Base-by-base conservation (phyloP, 2,888 invertebrate species). In the Endomychus coccineus region DNA sequence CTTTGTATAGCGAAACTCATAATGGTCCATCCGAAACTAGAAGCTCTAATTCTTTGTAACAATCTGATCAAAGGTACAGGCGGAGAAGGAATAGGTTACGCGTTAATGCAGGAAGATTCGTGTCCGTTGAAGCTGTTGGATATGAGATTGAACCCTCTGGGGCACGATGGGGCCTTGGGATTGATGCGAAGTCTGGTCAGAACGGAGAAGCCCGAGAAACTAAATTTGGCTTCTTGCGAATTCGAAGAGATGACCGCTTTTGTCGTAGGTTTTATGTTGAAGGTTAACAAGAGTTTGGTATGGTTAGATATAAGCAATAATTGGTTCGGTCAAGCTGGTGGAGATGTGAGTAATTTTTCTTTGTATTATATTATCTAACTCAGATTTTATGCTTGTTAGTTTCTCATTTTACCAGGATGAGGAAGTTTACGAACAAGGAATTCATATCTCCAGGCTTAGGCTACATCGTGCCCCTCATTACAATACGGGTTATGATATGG, bases 121-220 rank as follows among this genome's bases (percentile, higher is more conserved):
- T 55, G 60, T 33, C 54, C 57, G 4, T 41, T 71, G 19, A 53
- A 51, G 17, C 48, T 50, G 19, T 46, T 73, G 19, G 71, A 78
- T 66, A 64, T 80, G 43, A 71, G 75, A 45, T 55, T 80, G 38
- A 81, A 81, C 53, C 75, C 75, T 4, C 65, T 81, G 61, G 68
- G 71, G 2, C 65, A 75, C 24, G 67, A 70, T 6, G 79, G 79
- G 30, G 72, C 72, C 1, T 71, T 74, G 42, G 74, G 69, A 48
- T 70, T 78, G 40, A 70, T 75, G 15, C 70, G 75, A 19, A 72
- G 74, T 1, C 64, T 77, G 38, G 73, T 75, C 4, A 68, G 75
- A 14, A 71, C 70, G 29, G 65, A 67, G 34, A 72, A 71, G 51
- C 73, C 74, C 9, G 68, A 68, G 49, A 73, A 72, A 24, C 55